phyloP scores from a whole-genome alignment of 2,113 vertebrate species.

The Rhinolophus sinicus region DNA sequence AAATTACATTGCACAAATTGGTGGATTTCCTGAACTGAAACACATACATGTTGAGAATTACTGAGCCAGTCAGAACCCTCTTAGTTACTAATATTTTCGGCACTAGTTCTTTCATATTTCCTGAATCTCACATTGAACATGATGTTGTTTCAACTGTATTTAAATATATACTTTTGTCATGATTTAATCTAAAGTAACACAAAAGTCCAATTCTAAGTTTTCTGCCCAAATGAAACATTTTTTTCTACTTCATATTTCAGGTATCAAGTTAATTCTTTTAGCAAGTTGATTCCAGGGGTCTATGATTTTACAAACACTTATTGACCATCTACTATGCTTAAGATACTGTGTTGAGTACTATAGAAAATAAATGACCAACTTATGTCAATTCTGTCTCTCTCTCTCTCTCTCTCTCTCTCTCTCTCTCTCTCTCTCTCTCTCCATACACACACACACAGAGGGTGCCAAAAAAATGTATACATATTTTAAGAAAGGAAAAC shows the following conservation, averaged over 20 bases:
- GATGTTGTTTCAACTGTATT: neutral
- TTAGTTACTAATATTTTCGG: neutral
- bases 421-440: too few relatives aligned
- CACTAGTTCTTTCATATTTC: neutral
- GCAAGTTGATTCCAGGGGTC: neutral
- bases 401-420: too few relatives aligned
- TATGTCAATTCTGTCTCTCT: neutral
- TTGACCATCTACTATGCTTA: neutral
- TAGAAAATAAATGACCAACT: neutral
- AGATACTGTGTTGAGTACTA: neutral
- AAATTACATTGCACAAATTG: neutral
- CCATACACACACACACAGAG: too few relatives aligned
- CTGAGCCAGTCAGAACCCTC: neutral
- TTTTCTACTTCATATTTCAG: neutral
- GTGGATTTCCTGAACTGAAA: neutral
- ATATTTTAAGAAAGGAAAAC: too few relatives aligned
- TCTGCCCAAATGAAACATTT: neutral
- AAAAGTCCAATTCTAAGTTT: neutral
- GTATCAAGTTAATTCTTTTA: neutral
- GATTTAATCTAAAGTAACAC: neutral
- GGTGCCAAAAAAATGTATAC: too few relatives aligned
- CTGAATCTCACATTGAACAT: neutral
- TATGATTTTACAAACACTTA: neutral
- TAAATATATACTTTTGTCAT: neutral
- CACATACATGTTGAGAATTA: neutral